Conservation (phyloP, 2,113 vertebrate species). For the Mastomys coucha region DNA sequence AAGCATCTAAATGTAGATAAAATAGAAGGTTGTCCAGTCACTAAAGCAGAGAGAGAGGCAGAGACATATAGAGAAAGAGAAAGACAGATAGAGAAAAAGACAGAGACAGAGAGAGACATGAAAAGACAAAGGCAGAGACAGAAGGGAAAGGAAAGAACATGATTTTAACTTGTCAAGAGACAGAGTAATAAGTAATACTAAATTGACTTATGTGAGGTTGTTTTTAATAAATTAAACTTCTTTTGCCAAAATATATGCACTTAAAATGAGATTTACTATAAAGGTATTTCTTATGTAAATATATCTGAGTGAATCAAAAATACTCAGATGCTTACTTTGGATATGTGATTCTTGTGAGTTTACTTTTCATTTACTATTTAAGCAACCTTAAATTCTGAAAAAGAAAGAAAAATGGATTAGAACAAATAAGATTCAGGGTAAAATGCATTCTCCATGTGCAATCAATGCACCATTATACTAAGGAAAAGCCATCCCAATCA, state of each 20-base stretch:
- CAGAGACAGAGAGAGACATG: background rate
- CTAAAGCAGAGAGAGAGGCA: background rate
- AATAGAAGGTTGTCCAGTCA: background rate
- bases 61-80: background rate
- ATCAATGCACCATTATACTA: background rate
- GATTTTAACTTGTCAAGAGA: background rate
- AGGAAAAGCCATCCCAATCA: background rate
- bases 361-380: background rate
- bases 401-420: background rate
- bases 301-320: background rate
- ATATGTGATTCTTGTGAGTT: background rate
- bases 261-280: background rate
- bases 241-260: background rate
- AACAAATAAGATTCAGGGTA: background rate
- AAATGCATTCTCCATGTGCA: background rate
- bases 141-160: background rate
- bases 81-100: background rate
- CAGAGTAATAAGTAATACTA: background rate
- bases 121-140: background rate
- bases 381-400: background rate
- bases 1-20: background rate
- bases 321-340: background rate
- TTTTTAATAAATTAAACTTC: background rate
- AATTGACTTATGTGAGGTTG: background rate
- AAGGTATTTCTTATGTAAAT: background rate